Evolutionary conservation across 2,888 invertebrate species (phyloP), one percentile per base, ranked within the genome.

Genomic region (Plemyria rubiginata): DNA sequence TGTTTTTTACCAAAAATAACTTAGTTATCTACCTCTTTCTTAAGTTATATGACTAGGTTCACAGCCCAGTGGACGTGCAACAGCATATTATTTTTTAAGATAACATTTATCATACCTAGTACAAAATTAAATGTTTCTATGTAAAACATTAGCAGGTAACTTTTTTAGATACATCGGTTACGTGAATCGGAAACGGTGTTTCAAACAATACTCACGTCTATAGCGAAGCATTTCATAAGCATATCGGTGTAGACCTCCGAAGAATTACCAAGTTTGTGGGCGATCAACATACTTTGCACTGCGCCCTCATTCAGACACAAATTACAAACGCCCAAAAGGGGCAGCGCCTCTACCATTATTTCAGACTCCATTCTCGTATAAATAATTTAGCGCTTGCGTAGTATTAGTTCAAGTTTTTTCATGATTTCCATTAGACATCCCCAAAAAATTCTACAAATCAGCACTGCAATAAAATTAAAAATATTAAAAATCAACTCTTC

Each of bases 311-410:
- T 84, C 38, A 90, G 68, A 76, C 92, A 92, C 67, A 92, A 83
- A 79, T 85, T 91, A 68, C 92, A 92, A 48, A 84, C 76, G 50
- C 92, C 92, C 41, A 89, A 71, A 55, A 89, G 70, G 5, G 92
- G 92, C 63, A 91, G 68, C 0, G 81, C 64, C 72, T 92, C 91
- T 11, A 91, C 92, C 80, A 86, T 85, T 68, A 92, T 88, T 54
- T 85, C 82, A 8, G 80, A 65, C 71, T 86, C 85, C 87, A 86
- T 86, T 51, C 67, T 80, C 22, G 29, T 59, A 55, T 59, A 52
- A 28, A 9, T 49, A 49, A 3, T 40, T 49, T 36, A 54, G 53
- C 55, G 41, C 50, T 58, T 60, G 62, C 55, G 15, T 46, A 15
- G 45, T n/a, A 22, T 55, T 54, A 66, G 62, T 45, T 40, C 28